Conservation (phyloP, 2,113 vertebrate genomes). For the Aphyosemion australe region DNA sequence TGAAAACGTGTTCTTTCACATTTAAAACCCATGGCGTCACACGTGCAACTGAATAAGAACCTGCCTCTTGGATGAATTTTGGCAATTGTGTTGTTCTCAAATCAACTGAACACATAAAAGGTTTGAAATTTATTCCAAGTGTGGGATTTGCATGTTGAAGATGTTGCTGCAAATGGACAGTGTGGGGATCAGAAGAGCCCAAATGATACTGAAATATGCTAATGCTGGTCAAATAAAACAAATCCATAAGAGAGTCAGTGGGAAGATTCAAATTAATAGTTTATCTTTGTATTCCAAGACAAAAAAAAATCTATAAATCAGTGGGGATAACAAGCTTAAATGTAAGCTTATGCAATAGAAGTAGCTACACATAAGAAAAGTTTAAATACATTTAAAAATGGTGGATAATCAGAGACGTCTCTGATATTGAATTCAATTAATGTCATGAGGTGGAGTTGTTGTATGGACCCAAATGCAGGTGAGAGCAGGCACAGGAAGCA, state of each 20-base stretch:
- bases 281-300: not conserved
- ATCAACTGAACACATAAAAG: not conserved
- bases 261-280: not conserved
- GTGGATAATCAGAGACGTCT: too few relatives aligned
- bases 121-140: not conserved
- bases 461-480: too few relatives aligned
- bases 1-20: too few relatives aligned
- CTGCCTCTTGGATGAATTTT: not conserved
- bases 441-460: too few relatives aligned
- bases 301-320: not conserved
- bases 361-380: too few relatives aligned
- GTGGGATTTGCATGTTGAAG: conserved; percentile 2
- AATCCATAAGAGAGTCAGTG: not conserved
- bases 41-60: not conserved
- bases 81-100: not conserved
- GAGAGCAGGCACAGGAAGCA: too few relatives aligned
- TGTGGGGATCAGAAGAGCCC: not conserved
- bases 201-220: not conserved
- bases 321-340: not conserved
- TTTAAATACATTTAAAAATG: too few relatives aligned
- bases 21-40: not conserved
- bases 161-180: not conserved
- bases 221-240: not conserved
- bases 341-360: too few relatives aligned
- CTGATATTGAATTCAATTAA: too few relatives aligned